These are phyloP conservation scores for Alloplasta piceator DNA, from an alignment of 2,888 invertebrate genomes.

Conservation along the genomic window DNA sequence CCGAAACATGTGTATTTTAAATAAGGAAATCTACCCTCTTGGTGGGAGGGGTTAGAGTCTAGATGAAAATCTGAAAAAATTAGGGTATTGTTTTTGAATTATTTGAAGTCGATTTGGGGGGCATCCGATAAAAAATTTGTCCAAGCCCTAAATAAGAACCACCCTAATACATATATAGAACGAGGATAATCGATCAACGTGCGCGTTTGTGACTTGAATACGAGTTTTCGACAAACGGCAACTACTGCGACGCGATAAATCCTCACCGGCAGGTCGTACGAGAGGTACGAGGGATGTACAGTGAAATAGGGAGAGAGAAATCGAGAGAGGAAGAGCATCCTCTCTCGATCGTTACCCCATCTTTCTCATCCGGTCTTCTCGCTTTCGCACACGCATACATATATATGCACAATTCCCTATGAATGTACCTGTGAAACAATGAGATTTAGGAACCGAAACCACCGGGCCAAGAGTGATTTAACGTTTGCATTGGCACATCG, in stretches of 20 bases:
- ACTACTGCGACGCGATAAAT: conserved; percentile 58
- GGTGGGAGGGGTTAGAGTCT: no score
- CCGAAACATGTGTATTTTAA: no score
- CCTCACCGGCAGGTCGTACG: conserved; percentile 35
- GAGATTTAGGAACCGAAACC: conserved; percentile 62
- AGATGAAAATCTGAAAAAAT: no score
- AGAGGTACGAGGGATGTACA: not conserved
- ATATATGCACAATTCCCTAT: not conserved
- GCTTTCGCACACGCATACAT: conserved; percentile 13
- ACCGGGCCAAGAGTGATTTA: conserved; percentile 60
- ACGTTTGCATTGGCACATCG: conserved; percentile 56
- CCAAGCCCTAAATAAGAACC: no score
- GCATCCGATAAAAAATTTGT: no score
- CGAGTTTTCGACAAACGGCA: conserved; percentile 51
- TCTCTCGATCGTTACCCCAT: conserved; percentile 1
- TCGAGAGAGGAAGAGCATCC: conserved; percentile 3
- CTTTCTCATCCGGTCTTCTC: conserved; percentile 1
- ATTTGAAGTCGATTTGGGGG: no score
- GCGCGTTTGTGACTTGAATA: conserved; percentile 31
- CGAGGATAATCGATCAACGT: conserved; percentile 54
- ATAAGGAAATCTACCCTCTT: no score
- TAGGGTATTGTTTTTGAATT: no score
- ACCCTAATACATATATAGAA: not conserved
- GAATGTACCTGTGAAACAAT: conserved; percentile 58
- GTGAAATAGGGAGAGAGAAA: not conserved